Conservation (phyloP, 2,888 invertebrate species). For the Apamea monoglypha region DNA sequence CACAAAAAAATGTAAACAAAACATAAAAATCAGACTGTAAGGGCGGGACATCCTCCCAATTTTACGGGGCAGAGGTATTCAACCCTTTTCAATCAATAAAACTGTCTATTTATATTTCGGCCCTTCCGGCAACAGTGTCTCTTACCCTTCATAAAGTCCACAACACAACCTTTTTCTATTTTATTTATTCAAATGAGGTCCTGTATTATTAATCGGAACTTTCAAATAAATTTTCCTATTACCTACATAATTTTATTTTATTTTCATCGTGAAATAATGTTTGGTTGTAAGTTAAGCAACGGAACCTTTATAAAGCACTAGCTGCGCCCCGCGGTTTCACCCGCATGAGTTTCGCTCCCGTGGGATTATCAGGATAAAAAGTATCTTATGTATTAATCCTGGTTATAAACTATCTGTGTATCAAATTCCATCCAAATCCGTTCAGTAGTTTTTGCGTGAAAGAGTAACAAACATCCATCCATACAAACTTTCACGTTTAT, state of each 20-base stretch:
- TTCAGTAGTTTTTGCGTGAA: too few relatives aligned
- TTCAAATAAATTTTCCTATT: not conserved
- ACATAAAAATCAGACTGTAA: constrained; percentile 39
- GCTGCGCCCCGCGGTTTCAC: too few relatives aligned
- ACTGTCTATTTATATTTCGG: constrained; percentile 61
- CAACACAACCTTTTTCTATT: constrained; percentile 35
- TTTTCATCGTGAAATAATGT: not conserved
- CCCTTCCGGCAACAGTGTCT: constrained; percentile 54
- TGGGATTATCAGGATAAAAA: too few relatives aligned
- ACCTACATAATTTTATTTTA: too few relatives aligned
- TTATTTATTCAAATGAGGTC: constrained; percentile 25
- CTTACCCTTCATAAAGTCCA: constrained; percentile 57
- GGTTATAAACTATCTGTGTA: too few relatives aligned
- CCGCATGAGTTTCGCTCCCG: too few relatives aligned
- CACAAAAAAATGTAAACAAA: constrained; percentile 38
- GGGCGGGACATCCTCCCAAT: constrained; percentile 36
- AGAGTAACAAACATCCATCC: too few relatives aligned
- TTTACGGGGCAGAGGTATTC: constrained; percentile 37
- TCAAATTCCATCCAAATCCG: too few relatives aligned
- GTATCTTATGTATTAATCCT: too few relatives aligned
- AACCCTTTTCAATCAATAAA: constrained; percentile 62
- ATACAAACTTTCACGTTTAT: too few relatives aligned
- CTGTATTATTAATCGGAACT: constrained; percentile 13
- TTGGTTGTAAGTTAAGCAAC: not conserved
- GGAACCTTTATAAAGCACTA: not conserved